Conservation (phyloP, 2,888 invertebrate genomes). For the Arenicola marina region DNA sequence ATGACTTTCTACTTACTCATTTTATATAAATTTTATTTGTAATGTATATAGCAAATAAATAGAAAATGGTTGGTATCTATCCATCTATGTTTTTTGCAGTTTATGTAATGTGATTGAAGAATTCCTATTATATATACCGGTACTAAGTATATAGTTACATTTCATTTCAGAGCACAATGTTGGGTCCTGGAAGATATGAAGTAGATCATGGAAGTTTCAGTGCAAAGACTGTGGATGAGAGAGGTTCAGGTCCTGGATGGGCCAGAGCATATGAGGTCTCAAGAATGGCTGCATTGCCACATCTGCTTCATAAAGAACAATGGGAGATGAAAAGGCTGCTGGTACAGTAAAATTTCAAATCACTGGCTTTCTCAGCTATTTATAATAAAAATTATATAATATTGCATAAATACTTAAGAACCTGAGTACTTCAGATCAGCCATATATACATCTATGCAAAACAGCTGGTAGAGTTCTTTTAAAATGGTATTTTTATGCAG, state of each 20-base stretch:
- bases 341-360: too few species aligned
- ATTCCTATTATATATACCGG: not conserved
- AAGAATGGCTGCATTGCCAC: constrained; percentile 53
- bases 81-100: not conserved
- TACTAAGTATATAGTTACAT: not conserved
- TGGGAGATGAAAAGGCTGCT: constrained; percentile 53
- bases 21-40: not conserved
- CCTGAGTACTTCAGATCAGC: too few species aligned
- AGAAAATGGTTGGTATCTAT: not conserved
- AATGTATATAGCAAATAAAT: not conserved
- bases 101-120: not conserved
- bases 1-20: not conserved
- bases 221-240: constrained; percentile 42
- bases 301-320: constrained; percentile 57
- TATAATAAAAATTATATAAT: too few species aligned
- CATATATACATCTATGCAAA: too few species aligned
- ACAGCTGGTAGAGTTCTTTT: too few species aligned
- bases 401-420: too few species aligned
- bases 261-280: constrained; percentile 53
- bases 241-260: constrained; percentile 56
- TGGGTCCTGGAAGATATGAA: constrained; percentile 55
- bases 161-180: constrained; percentile 33
- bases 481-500: too few species aligned
- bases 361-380: too few species aligned
- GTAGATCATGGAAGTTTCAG: constrained; percentile 50